These are phyloP conservation scores for Notothenia rossii DNA, from an alignment of 2,113 vertebrate species.

Conservation along the genomic window DNA sequence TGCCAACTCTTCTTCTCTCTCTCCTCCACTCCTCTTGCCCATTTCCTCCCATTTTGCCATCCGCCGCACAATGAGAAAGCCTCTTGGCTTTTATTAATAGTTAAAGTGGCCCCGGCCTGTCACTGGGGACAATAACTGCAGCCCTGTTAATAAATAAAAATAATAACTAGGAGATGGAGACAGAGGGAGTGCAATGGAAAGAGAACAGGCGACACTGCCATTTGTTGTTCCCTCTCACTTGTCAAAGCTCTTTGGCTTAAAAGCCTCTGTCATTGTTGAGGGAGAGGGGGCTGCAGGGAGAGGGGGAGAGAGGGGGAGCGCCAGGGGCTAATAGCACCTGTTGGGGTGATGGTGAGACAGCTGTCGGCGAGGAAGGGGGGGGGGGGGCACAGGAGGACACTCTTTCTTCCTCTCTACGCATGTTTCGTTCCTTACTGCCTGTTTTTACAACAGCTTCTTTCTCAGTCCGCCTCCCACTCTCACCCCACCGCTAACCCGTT, in stretches of 20 bases:
- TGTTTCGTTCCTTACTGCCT: slow-evolving; percentile 21
- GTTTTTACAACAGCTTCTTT: slow-evolving; percentile 36
- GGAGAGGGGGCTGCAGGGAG: slow-evolving; percentile 62
- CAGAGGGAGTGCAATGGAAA: slow-evolving; percentile 83
- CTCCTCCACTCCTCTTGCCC: slow-evolving; percentile 39
- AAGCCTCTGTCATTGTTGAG: slow-evolving; percentile 91
- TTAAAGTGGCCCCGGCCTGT: slow-evolving; percentile 90
- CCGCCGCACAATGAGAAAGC: slow-evolving; percentile 77
- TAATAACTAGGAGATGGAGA: slow-evolving; percentile 87
- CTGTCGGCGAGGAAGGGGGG: slow-evolving; percentile 76
- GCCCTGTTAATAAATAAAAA: slow-evolving; percentile 94
- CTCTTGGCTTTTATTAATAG: slow-evolving; percentile 90
- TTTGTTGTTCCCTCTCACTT: slow-evolving; percentile 93
- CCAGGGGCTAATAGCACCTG: slow-evolving; percentile 89
- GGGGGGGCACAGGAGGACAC: slow-evolving; percentile 49
- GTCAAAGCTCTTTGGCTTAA: slow-evolving; percentile 93
- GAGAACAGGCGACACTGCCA: slow-evolving; percentile 86
- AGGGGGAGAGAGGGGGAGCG: slow-evolving; percentile 45
- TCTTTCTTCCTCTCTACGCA: slow-evolving; percentile 15
- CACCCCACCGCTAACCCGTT: slow-evolving; percentile 17
- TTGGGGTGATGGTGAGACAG: slow-evolving; percentile 90
- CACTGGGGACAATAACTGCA: slow-evolving; percentile 87
- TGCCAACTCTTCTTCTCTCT: slow-evolving; percentile 11
- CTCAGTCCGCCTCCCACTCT: slow-evolving; percentile 1
- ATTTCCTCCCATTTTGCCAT: slow-evolving; percentile 68